phyloP scores from a whole-genome alignment of 2,888 invertebrate genomes.

The Seira musarum region DNA sequence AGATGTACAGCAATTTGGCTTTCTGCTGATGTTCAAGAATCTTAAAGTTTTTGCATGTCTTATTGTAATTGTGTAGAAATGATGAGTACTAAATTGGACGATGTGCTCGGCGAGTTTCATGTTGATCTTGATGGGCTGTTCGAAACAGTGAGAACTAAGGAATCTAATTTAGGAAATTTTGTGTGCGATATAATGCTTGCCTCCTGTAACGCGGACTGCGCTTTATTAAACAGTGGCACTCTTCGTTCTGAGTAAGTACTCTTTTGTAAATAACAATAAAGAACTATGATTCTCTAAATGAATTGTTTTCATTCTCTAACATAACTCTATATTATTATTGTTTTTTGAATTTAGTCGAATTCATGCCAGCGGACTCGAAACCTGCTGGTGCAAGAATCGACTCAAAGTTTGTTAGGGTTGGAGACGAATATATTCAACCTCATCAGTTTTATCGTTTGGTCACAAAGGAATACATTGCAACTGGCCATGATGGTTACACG shows the following conservation, averaged over 20 bases:
- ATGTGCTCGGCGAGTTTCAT: conserved; percentile 85
- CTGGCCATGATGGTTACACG: conserved; percentile 86
- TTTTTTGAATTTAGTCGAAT: conserved; percentile 72
- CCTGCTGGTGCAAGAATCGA: conserved; percentile 82
- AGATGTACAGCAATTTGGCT: no score
- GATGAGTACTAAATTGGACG: conserved; percentile 88
- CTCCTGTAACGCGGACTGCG: conserved; percentile 88
- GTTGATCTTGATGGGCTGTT: conserved; percentile 92
- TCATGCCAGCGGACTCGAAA: conserved; percentile 83
- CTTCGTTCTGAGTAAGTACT: conserved; percentile 79
- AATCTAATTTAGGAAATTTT: conserved; percentile 83
- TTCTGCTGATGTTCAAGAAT: no score
- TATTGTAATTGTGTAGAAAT: conserved; percentile 76
- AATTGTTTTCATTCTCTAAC: neutral
- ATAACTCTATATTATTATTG: neutral
- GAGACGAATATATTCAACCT: conserved; percentile 84
- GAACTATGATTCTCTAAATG: neutral
- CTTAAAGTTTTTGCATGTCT: conserved; percentile 20
- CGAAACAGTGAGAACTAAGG: conserved; percentile 83
- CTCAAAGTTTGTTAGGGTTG: conserved; percentile 83
- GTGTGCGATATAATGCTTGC: conserved; percentile 78
- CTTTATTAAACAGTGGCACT: conserved; percentile 90
- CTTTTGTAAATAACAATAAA: no score
- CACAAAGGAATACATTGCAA: conserved; percentile 85
- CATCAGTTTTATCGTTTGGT: conserved; percentile 84